Evolutionary conservation across 2,113 vertebrate species (phyloP), one percentile per base, ranked within the genome.

Genomic region (Apteryx owenii): DNA sequence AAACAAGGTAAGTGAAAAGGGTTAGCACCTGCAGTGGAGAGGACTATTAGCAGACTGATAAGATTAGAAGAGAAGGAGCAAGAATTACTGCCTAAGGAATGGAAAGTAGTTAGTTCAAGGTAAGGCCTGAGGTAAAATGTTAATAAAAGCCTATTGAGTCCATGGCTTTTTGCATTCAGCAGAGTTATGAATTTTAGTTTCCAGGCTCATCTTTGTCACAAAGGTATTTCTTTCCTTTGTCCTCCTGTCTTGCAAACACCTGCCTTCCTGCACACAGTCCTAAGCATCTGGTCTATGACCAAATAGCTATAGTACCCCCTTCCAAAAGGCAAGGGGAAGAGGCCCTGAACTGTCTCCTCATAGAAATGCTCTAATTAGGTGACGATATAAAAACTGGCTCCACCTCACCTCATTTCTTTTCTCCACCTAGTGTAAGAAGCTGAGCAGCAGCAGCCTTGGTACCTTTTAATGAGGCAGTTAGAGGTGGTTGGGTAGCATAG

Each of bases 1-100:
- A 20, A 44, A 31, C 65, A 26, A 58, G 10, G 36, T 44, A 87
- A 81, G 17, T 62, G 58, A 70, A 95, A 88, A 73, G 29, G 11
- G 60, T 62, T 90, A 95, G 69, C 64, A 81, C 40, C 88, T 70
- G 58, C 60, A 69, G 18, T 81, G 61, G 25, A 33, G 19, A 89
- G 22, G 25, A 38, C 36, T 83, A 36, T 21, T 70, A 70, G 71
- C n/a, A 81, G 75, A 61, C 14, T 44, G 64, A 48, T 84, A 81
- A 88, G 76, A 29, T 66, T 56, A 73, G 50, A 4, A 5, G 4
- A 60, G 70, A 78, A 64, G 31, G 4, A 75, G 36, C 14, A 81
- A 81, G 78, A 93, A 88, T 66, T 83, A 44, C 64, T 81, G 72
- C 94, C 68, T 90, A 54, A 77, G 79, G 85, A 89, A 88, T 23